These are phyloP conservation scores for Eristalinus aeneus DNA, from an alignment of 2,888 invertebrate genomes.

Conservation along the genomic window DNA sequence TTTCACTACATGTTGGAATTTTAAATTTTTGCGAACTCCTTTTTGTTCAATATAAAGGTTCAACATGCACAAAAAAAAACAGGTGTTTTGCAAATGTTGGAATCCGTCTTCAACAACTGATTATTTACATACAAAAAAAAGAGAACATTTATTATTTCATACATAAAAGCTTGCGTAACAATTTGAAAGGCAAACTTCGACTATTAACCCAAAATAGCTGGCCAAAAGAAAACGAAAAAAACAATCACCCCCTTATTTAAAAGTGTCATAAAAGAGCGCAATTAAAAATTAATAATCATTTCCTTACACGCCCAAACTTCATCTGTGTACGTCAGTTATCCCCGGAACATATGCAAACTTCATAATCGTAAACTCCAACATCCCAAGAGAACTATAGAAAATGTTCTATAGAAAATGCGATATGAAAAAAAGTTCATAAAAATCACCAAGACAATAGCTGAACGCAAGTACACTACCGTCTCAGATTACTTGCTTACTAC, in stretches of 20 bases:
- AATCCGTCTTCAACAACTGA: neutral
- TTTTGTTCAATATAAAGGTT: too few relatives aligned
- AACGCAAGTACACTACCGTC: conserved; percentile 44
- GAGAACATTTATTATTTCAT: neutral
- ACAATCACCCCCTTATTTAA: neutral
- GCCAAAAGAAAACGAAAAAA: neutral
- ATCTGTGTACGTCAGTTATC: neutral
- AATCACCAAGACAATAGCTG: conserved; percentile 45
- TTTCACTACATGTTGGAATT: too few relatives aligned
- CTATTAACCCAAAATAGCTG: conserved; percentile 14
- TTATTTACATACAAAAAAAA: neutral
- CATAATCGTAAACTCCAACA: conserved; percentile 1
- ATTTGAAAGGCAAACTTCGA: neutral
- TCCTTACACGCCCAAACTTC: neutral
- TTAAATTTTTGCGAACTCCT: too few relatives aligned
- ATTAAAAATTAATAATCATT: neutral
- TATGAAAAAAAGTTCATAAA: conserved; percentile 28
- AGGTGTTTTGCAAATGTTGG: too few relatives aligned
- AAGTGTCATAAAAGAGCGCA: conserved; percentile 5
- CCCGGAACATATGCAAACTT: conserved; percentile 12
- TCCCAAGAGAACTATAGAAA: conserved; percentile 30
- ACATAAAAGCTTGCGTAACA: neutral
- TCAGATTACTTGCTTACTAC: conserved; percentile 65
- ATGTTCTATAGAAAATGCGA: too few relatives aligned
- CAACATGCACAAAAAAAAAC: too few relatives aligned